Base-by-base conservation (phyloP, 2,797 vertebrate genomes). In the Lateolabrax maculatus region DNA sequence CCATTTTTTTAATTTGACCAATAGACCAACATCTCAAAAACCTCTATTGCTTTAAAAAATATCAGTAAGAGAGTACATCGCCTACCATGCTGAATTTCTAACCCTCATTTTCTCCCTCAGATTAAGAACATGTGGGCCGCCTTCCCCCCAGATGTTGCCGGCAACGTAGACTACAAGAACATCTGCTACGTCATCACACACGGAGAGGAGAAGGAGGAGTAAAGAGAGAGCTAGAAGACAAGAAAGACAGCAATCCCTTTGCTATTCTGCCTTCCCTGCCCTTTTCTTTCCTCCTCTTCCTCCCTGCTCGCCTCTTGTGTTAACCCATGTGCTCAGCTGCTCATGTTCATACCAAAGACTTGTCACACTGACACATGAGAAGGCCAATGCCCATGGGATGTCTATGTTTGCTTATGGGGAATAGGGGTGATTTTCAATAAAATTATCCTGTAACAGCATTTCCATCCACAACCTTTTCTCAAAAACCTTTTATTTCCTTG, bases 151-250 rank as follows among this genome's bases (percentile, higher is more conserved):
- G 94, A 95, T 89, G 96, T 97, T 71, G 96, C 95, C 7, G 96
- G 96, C 90, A 97, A 97, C 67, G 96, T 97, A 9, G 96, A 97
- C 94, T 97, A 97, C 95, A 97, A 97, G 94, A 97, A 96, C 92
- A 97, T 97, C 94, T 97, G 96, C 94, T 96, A 97, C 56, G 94
- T 97, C 95, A 97, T 97, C 95, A 97, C 96, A 87, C 96, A 97
- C 66, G 97, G 97, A 79, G 97, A 97, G 84, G 96, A 96, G 93
- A 97, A 97, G 88, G 97, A 97, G 92, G 96, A 97, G 93, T 97
- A 97, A 91, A 95, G 92, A 88, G 19, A 69, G 63, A 25, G 41
- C 56, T 18, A 80, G 76, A 86, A 88, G 84, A 85, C 84, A 83
- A 87, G 79, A 90, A 91, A 90, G 75, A 86, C 77, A 81, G 63